phyloP scores from a whole-genome alignment of 2,797 vertebrate species.

The Eidolon dupreanum region DNA sequence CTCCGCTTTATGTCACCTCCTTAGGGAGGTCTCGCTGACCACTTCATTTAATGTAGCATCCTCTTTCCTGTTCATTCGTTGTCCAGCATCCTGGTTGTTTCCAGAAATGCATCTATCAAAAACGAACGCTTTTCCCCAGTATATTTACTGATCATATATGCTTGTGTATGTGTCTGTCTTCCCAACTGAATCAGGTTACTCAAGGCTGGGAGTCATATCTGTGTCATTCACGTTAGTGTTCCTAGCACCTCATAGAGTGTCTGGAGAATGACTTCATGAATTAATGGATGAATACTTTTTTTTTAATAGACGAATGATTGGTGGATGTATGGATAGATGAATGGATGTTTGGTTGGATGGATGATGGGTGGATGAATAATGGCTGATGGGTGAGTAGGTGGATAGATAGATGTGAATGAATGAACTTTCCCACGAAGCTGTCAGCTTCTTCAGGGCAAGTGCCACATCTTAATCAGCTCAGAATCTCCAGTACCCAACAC shows the following conservation, averaged over 20 bases:
- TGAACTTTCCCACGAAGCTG: background rate
- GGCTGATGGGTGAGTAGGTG: background rate
- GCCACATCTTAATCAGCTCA: background rate
- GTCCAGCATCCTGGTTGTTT: background rate
- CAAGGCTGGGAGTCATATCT: background rate
- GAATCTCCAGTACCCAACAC: background rate
- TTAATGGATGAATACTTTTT: background rate
- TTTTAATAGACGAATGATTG: background rate
- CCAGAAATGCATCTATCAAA: background rate
- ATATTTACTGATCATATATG: background rate
- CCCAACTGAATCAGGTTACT: background rate
- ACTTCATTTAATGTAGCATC: background rate
- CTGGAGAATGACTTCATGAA: background rate
- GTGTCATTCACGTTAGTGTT: background rate
- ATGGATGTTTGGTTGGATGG: background rate
- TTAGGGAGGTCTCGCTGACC: background rate
- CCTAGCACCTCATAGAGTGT: background rate
- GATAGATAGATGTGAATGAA: background rate
- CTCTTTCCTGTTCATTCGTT: background rate
- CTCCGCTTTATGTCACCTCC: background rate
- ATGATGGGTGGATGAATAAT: background rate
- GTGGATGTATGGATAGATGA: background rate
- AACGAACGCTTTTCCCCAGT: background rate
- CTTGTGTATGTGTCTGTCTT: background rate
- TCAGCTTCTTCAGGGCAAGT: background rate